Evolutionary conservation across 2,888 invertebrate species (phyloP), one percentile per base, ranked within the genome.

Genomic region (Sympetrum striolatum): DNA sequence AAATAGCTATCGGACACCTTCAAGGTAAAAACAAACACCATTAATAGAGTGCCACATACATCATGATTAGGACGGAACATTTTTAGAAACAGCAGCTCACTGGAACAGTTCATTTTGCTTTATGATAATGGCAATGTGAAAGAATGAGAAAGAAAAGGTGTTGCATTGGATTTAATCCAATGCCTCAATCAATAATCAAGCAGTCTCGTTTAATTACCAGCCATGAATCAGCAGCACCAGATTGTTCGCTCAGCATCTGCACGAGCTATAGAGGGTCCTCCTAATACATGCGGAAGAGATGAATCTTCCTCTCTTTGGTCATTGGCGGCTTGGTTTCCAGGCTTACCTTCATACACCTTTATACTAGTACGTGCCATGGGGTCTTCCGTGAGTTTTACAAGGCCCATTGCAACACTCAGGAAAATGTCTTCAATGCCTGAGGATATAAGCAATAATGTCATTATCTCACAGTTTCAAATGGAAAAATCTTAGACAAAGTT

Each of bases 361-460:
- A 86, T 86, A 60, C 86, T 86, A 60, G 86, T 86, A 39, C 86
- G 86, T n/a, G 60, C 64, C 12, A 64, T 37, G 3, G 86, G 86
- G 37, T 86, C 86, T 60, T 86, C 58, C 0, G 95, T 95, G 90
- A 96, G 93, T 91, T 95, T 94, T 14, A 96, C 94, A 18, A 97
- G 93, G 0, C 96, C 95, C 39, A 95, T 93, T 0, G 97, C 97
- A 0, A 96, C 95, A 90, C 95, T 95, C 60, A 96, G 93, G 93
- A 98, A 97, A 53, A 97, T 96, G 91, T 96, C 95, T 92, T 97
- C 96, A 90, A 97, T 96, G 0, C 97, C 95, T 96, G 94, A 31
- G 92, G 92, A 31, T 14, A 31, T 25, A 8, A 73, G 14, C 31
- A 3, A 73, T 31, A 15, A 73, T 53, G 18, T 8, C 22, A 73